phyloP scores from a whole-genome alignment of 2,888 invertebrate genomes.

The Heterodera filipjevi region DNA sequence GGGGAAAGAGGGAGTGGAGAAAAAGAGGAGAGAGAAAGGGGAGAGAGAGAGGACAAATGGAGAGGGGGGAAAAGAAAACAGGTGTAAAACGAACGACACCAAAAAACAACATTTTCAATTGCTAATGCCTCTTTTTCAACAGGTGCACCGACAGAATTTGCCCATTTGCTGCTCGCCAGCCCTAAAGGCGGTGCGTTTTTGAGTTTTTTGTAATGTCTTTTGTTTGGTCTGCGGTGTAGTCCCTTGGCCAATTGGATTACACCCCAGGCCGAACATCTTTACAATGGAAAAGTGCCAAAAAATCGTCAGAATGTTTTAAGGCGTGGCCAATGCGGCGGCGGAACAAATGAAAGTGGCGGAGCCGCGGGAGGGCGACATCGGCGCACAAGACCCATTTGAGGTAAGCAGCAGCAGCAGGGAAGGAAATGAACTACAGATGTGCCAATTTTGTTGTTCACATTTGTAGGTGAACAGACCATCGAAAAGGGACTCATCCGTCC shows the following conservation, averaged over 20 bases:
- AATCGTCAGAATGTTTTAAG: background rate
- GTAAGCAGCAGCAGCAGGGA: background rate
- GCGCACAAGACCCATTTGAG: background rate
- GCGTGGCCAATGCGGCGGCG: background rate
- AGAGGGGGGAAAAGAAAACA: no score
- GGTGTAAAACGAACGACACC: no score
- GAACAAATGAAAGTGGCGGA: background rate
- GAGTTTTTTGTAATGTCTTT: background rate
- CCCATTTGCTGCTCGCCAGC: background rate
- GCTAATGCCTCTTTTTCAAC: no score
- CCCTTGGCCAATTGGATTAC: no score
- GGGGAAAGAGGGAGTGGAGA: no score
- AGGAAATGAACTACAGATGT: background rate
- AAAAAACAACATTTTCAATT: no score
- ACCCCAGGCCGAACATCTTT: no score
- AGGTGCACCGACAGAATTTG: background rate
- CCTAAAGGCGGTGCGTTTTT: background rate
- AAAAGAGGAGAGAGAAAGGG: no score
- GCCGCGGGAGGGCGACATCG: constrained; percentile 1
- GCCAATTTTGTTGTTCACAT: background rate
- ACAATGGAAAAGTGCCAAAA: background rate
- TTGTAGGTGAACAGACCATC: background rate
- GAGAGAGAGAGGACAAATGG: no score
- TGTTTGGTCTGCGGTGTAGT: background rate
- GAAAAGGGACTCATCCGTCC: background rate